Base-by-base conservation (phyloP, 2,797 vertebrate genomes). In the Lutjanus argentimaculatus region DNA sequence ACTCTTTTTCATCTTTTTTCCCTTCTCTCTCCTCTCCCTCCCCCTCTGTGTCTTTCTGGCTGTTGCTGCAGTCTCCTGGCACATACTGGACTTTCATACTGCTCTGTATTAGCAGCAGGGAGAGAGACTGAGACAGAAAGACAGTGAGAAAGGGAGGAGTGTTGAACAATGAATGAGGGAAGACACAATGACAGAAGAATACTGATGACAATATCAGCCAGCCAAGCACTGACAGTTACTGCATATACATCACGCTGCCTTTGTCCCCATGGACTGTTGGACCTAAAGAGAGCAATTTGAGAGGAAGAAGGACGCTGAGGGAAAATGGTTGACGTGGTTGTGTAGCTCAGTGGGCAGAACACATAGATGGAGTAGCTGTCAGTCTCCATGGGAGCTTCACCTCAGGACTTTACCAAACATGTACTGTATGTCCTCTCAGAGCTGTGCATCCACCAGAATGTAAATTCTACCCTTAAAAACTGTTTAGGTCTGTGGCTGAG, bases 31-130 rank as follows among this genome's bases (percentile, higher is more conserved):
- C 17, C 12, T 10, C 57, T 57, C 52, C 19, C 67, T 43, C 45
- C 67, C 53, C 58, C 61, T 45, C 2, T 12, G 12, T 25, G 21
- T 78, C 49, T 88, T 83, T 81, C 80, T 86, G 88, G 86, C 80
- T 79, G 1, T 73, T 89, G 83, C 92, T 94, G 91, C 89, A 88
- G 86, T 91, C 82, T 89, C 73, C 80, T 84, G 80, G 91, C 84
- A 82, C 71, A 72, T 52, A 4, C 73, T 76, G 73, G 83, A 89
- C 87, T 76, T 89, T 90, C 69, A 72, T 86, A 79, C 75, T 61
- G 84, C 79, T 89, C 72, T 70, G 53, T 73, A 69, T 87, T 77
- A 82, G 72, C 80, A 83, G 77, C 72, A 75, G 68, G 79, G 46
- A 73, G 56, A 73, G 65, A 67, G 55, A 55, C 17, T 8, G 55